Conservation (phyloP, 2,888 invertebrate genomes). For the Odontothrips loti region DNA sequence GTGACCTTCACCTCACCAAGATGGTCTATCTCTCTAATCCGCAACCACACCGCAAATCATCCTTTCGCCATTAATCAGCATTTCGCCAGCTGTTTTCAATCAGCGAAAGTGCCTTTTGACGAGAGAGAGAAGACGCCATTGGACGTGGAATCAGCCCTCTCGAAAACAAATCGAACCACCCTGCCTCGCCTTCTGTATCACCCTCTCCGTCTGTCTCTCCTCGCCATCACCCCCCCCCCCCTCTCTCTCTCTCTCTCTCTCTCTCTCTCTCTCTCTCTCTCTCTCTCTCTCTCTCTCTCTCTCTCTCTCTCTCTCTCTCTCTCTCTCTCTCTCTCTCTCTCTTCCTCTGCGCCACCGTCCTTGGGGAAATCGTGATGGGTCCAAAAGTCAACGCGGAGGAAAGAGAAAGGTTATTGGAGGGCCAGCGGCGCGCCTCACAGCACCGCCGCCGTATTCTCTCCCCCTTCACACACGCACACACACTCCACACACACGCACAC, state of each 20-base stretch:
- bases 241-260: background rate
- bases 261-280: no score
- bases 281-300: no score
- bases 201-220: no score
- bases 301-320: no score
- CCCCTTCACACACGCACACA: conserved; percentile 30
- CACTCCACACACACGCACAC: conserved; percentile 29
- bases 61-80: background rate
- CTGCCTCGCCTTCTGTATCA: no score
- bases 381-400: no score
- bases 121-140: background rate
- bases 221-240: background rate
- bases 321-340: no score
- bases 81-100: background rate
- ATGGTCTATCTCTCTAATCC: background rate
- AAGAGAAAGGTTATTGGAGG: no score
- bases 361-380: no score
- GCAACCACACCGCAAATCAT: background rate
- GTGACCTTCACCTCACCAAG: background rate
- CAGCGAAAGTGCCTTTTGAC: background rate
- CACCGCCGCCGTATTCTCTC: no score
- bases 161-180: background rate
- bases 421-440: no score
- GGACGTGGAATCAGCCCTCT: background rate
- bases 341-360: no score